phyloP scores from a whole-genome alignment of 2,113 vertebrate species.

The Kryptolebias marmoratus region DNA sequence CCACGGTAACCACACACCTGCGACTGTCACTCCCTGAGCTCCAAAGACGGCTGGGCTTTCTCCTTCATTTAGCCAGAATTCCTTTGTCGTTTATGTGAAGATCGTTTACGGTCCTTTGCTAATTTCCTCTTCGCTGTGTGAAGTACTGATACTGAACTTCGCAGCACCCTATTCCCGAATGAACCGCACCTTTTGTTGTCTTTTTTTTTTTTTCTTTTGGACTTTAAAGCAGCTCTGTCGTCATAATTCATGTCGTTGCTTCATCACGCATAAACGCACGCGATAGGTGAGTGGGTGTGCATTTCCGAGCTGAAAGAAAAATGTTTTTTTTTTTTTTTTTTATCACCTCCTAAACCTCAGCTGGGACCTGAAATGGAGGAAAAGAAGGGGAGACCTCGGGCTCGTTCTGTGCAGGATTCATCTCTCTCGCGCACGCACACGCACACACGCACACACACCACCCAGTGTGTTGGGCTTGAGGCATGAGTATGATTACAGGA shows the following conservation, averaged over 20 bases:
- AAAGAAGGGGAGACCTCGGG: constrained; percentile 20
- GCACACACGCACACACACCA: constrained; percentile 14
- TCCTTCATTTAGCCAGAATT: too few relatives aligned
- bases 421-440: constrained; percentile 9
- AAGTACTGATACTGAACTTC: too few relatives aligned
- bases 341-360: constrained; percentile 63
- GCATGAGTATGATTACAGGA: constrained; percentile 65
- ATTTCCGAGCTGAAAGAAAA: constrained; percentile 32
- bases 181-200: too few relatives aligned
- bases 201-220: too few relatives aligned
- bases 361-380: constrained; percentile 38
- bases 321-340: constrained; percentile 45
- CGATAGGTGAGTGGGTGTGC: constrained; percentile 6
- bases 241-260: constrained; percentile 38
- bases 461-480: constrained; percentile 31
- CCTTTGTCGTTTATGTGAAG: too few relatives aligned
- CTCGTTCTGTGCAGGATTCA: not conserved
- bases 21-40: too few relatives aligned
- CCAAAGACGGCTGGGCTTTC: too few relatives aligned
- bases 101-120: too few relatives aligned
- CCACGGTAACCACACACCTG: too few relatives aligned
- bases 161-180: too few relatives aligned
- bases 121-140: too few relatives aligned
- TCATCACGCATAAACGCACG: constrained; percentile 25
- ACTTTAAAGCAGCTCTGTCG: not conserved